phyloP scores from a whole-genome alignment of 2,797 vertebrate species.

The Thaleichthys pacificus region DNA sequence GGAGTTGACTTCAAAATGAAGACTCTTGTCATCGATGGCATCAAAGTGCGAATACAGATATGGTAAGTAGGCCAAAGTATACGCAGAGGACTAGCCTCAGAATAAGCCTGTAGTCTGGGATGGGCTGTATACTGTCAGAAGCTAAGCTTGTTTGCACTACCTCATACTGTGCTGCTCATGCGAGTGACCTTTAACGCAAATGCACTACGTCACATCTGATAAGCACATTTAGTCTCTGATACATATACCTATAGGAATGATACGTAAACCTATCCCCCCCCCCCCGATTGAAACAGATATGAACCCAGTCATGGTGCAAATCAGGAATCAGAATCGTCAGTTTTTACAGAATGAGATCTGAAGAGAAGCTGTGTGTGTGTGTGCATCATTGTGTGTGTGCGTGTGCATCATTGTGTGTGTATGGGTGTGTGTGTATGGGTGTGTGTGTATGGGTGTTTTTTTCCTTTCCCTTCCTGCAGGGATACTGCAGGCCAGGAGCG shows the following conservation, averaged over 20 bases:
- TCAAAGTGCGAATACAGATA: constrained; percentile 98
- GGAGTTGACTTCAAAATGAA: constrained; percentile 99
- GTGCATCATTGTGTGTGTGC: constrained; percentile 5
- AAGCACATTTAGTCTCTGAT: too few species aligned
- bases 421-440: constrained; percentile 5
- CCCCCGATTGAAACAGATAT: too few species aligned
- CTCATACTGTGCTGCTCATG: not conserved
- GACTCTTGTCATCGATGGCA: constrained; percentile 93
- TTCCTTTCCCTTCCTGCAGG: constrained; percentile 68
- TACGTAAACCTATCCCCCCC: too few species aligned
- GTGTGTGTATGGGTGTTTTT: constrained; percentile 16
- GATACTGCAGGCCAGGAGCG: constrained; percentile 96
- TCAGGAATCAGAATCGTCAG: not conserved
- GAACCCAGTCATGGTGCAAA: too few species aligned
- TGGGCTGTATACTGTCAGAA: not conserved
- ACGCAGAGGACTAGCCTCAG: not conserved
- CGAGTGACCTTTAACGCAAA: not conserved
- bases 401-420: constrained; percentile 6
- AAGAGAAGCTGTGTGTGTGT: constrained; percentile 4
- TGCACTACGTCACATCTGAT: constrained; percentile 1
- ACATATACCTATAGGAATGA: too few species aligned
- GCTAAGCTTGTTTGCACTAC: not conserved
- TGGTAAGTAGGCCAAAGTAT: constrained; percentile 80
- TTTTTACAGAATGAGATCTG: not conserved
- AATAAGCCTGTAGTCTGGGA: not conserved